Conservation (phyloP, 2,888 invertebrate species). For the Bugulina stolonifera region DNA sequence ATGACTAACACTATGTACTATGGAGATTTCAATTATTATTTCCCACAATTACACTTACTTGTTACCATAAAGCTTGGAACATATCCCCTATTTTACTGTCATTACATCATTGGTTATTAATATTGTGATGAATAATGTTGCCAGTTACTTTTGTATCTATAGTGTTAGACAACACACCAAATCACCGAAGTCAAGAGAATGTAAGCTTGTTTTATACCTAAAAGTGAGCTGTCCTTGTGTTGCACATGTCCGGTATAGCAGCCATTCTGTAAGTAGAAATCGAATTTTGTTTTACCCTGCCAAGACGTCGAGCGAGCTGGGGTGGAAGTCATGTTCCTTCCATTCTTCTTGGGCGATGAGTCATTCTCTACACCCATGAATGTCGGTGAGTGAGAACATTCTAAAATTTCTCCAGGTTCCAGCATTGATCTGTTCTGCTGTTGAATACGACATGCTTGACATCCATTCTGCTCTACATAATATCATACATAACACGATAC, state of each 20-base stretch:
- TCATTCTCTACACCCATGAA: not conserved
- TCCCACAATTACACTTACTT: too few relatives aligned
- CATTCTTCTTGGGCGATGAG: not conserved
- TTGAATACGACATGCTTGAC: conserved; percentile 9
- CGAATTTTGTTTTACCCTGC: not conserved
- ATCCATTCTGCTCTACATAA: not conserved
- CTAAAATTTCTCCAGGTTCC: conserved; percentile 11
- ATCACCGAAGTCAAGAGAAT: not conserved
- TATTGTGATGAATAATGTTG: too few relatives aligned
- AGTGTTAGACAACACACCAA: too few relatives aligned
- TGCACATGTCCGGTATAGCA: conserved; percentile 10
- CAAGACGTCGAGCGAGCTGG: not conserved
- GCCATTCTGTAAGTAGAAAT: conserved; percentile 20
- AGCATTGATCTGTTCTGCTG: not conserved
- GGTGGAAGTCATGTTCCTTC: not conserved
- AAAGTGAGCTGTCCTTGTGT: conserved; percentile 25
- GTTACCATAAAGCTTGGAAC: too few relatives aligned
- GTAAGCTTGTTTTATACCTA: not conserved
- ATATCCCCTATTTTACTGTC: too few relatives aligned
- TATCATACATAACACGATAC: too few relatives aligned
- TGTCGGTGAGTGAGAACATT: conserved; percentile 21
- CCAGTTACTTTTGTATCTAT: too few relatives aligned
- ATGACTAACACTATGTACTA: too few relatives aligned
- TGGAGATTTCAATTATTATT: too few relatives aligned
- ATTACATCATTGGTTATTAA: too few relatives aligned